Evolutionary conservation across 2,888 invertebrate genomes (phyloP), one percentile per base, ranked within the genome.

Genomic region (Acanthosepion pharaonis): DNA sequence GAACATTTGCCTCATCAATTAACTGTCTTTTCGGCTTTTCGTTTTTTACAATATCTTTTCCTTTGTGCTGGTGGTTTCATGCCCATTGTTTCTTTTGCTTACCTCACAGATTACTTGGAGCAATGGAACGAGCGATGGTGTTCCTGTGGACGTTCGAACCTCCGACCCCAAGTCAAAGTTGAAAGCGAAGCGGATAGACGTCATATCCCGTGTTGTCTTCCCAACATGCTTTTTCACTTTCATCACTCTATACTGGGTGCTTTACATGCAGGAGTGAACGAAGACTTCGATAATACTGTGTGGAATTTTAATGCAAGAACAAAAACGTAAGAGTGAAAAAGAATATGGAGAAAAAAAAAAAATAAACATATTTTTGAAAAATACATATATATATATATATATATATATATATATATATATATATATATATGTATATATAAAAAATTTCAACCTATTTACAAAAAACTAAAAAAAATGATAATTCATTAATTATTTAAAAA

Each of bases 151-250:
- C 59, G 94, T 94, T 20, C 94, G 94, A 48, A 94, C 94, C 5
- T 94, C 94, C 28, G 64, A 94, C n/a, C 94, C 94, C 28, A 94
- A 64, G 11, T 94, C 94, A 33, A 94, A 94, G 55, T 48, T 94
- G n/a, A 94, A 94, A 94, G 94, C 64, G 6, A 94, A 94, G 33
- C 55, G 94, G 55, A 94, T 94, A 33, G 94, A 94, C 42, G 94
- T 94, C 59, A 94, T 94, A 94, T 94, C 94, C 33, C 55, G 94
- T 55, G 64, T 94, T 48, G 94, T 55, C 53, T 94, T 94, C 64
- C 94, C 94, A 8, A 28, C 64, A 33, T 94, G 94, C 48, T 94
- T 94, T 23, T 20, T 64, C 42, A 94, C 94, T 53, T 94, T 94
- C 59, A 55, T 94, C 8, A 64, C 64, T 4, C 94, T 94, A 8